These are phyloP conservation scores for Centropus bengalensis DNA, from an alignment of 2,113 vertebrate species.

Conservation along the genomic window DNA sequence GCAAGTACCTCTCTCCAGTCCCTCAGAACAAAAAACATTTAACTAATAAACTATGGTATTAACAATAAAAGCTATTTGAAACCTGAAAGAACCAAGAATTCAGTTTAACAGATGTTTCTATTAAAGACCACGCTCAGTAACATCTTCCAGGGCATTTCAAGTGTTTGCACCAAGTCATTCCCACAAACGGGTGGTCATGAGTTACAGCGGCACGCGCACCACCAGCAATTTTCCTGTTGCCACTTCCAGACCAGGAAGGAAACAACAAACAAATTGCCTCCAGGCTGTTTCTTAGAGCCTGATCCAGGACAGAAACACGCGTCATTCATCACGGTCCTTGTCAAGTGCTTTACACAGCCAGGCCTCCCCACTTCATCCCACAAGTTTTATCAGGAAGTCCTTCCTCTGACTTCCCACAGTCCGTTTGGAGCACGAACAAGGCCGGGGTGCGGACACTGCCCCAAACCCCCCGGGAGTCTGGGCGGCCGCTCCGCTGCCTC, in stretches of 20 bases:
- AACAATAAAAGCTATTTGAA: background rate
- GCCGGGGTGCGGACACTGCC: no score
- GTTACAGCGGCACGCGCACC: background rate
- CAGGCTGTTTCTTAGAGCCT: background rate
- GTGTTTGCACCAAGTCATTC: background rate
- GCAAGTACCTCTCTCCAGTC: background rate
- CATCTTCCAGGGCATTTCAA: background rate
- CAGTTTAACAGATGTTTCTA: background rate
- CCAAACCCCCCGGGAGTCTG: no score
- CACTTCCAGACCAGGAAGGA: background rate
- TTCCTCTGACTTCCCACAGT: background rate
- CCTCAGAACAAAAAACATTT: background rate
- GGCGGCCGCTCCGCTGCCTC: no score
- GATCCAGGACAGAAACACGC: accelerated
- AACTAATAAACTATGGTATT: background rate
- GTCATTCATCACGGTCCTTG: background rate
- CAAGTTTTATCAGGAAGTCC: background rate
- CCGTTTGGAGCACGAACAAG: background rate
- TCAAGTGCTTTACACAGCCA: background rate
- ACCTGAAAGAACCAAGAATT: background rate
- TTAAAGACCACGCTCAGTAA: background rate
- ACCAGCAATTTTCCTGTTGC: background rate
- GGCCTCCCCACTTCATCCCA: accelerated
- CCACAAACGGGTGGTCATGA: background rate
- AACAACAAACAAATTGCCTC: background rate